Conservation (phyloP, 2,113 vertebrate genomes). For the Silurus glanis region DNA sequence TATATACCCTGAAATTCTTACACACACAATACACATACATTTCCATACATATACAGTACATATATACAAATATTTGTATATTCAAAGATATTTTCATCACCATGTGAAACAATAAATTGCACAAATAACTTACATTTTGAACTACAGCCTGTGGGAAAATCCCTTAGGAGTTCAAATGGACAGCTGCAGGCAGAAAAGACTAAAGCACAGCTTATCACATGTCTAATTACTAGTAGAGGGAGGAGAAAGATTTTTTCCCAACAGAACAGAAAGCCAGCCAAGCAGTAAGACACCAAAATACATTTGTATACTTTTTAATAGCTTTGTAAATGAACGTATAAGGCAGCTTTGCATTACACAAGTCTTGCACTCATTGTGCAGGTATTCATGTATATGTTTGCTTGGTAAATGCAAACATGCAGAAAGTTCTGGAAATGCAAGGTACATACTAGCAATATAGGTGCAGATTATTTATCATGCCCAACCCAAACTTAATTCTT, state of each 20-base stretch:
- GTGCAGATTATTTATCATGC: too few relatives aligned
- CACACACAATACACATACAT: too few relatives aligned
- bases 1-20: too few relatives aligned
- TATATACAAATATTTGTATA: background rate
- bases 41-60: too few relatives aligned
- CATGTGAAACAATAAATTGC: background rate
- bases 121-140: slow-evolving; percentile 26
- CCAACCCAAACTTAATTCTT: too few relatives aligned
- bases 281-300: background rate
- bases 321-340: background rate
- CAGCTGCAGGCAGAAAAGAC: slow-evolving; percentile 14
- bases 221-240: slow-evolving; percentile 44
- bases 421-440: too few relatives aligned
- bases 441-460: too few relatives aligned
- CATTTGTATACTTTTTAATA: background rate
- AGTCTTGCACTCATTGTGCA: background rate
- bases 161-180: slow-evolving; percentile 24
- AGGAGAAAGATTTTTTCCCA: slow-evolving; percentile 2
- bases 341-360: too few relatives aligned
- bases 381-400: too few relatives aligned
- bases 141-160: slow-evolving; percentile 23
- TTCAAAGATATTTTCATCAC: background rate
- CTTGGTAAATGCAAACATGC: too few relatives aligned
- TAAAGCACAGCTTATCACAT: slow-evolving; percentile 48
- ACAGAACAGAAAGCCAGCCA: background rate